Percentiles rank a stretch among this genome's conserved stretches.
phyloP scores from a whole-genome alignment of 2,797 vertebrate genomes.

The Gymnothorax reevesii region DNA sequence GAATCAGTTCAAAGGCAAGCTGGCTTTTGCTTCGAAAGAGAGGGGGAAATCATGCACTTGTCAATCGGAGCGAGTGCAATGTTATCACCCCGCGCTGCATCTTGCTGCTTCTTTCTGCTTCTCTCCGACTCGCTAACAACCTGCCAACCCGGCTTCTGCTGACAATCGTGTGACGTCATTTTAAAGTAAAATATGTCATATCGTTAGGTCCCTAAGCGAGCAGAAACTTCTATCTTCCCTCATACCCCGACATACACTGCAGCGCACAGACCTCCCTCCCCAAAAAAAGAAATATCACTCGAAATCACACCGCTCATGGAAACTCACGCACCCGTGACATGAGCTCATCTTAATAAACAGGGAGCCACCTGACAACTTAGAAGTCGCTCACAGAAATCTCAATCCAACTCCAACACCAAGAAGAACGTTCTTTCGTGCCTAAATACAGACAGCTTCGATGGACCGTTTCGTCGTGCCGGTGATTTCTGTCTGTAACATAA shows the following conservation, averaged over 20 bases:
- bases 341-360: slow-evolving; percentile 12
- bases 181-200: slow-evolving; percentile 68
- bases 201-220: slow-evolving; percentile 29
- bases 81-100: slow-evolving; percentile 40
- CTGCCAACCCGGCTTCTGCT: slow-evolving; percentile 67
- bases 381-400: slow-evolving; percentile 11
- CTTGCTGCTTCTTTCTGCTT: slow-evolving; percentile 43
- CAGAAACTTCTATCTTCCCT: slow-evolving; percentile 23
- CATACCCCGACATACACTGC: background rate
- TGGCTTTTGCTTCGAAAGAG: slow-evolving; percentile 35
- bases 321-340: slow-evolving; percentile 19
- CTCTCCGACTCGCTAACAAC: slow-evolving; percentile 68
- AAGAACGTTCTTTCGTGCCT: background rate
- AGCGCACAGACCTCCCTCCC: background rate
- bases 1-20: slow-evolving; percentile 50
- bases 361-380: slow-evolving; percentile 21
- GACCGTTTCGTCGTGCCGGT: background rate
- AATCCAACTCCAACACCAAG: background rate
- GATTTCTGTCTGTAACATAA: background rate
- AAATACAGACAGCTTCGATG: background rate
- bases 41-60: slow-evolving; percentile 51
- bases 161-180: slow-evolving; percentile 74
- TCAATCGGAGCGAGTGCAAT: slow-evolving; percentile 57
- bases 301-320: background rate
- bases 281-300: background rate